phyloP scores from a whole-genome alignment of 2,797 vertebrate species.

The Xenops minutus region DNA sequence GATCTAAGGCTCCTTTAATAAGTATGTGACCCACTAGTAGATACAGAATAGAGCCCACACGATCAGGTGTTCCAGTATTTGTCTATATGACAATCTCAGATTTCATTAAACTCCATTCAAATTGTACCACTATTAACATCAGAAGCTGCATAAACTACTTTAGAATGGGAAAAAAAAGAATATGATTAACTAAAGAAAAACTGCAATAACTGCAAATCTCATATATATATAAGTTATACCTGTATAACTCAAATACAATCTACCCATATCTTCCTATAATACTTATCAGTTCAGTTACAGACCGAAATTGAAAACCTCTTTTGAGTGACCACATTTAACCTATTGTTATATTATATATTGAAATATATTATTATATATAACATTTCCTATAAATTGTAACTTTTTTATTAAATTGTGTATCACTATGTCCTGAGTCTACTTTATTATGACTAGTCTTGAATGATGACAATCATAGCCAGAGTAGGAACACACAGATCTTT shows the following conservation, averaged over 20 bases:
- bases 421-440: neutral
- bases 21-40: neutral
- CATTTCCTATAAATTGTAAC: neutral
- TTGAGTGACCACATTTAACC: neutral
- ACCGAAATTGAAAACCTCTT: neutral
- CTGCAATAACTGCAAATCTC: neutral
- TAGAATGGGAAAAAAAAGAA: neutral
- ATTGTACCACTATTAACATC: neutral
- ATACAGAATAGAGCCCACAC: neutral
- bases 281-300: neutral
- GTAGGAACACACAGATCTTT: neutral
- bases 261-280: neutral
- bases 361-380: neutral
- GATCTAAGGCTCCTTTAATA: neutral
- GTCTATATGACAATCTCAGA: neutral
- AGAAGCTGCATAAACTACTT: neutral
- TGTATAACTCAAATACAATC: neutral
- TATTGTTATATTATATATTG: neutral
- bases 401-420: neutral
- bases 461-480: neutral
- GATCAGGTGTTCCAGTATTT: neutral
- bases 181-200: neutral
- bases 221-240: too few relatives aligned
- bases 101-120: neutral
- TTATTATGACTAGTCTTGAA: neutral